Evolutionary conservation across 2,113 vertebrate genomes (phyloP).

Genomic region (Copsychus sechellarum): DNA sequence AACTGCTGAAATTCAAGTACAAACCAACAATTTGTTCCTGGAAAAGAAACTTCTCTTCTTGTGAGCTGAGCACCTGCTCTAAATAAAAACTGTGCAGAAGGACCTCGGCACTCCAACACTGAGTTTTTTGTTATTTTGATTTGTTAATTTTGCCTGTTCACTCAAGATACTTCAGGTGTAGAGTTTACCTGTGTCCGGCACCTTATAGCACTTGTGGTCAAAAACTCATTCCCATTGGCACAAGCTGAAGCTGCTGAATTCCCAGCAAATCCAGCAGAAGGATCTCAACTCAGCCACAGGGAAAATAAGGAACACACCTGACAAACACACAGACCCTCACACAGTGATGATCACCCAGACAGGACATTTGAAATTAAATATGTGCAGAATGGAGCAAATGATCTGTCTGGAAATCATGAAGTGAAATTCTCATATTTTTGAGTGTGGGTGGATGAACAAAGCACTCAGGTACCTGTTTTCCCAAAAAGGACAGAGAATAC

Average conservation of each 20-base stretch:
- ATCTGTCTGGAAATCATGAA: background rate
- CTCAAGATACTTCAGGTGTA: background rate
- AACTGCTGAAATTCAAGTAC: background rate
- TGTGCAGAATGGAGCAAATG: rapidly evolving
- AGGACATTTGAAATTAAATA: background rate
- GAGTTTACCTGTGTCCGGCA: background rate
- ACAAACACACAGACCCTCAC: background rate
- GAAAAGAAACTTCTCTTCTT: background rate
- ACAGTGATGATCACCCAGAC: rapidly evolving
- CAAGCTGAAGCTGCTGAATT: background rate
- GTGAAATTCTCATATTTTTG: background rate
- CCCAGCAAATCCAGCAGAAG: background rate
- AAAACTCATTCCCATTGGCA: background rate
- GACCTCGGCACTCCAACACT: background rate
- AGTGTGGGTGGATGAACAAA: background rate
- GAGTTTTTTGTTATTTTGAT: background rate
- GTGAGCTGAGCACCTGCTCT: background rate
- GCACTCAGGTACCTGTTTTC: background rate
- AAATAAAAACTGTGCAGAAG: background rate
- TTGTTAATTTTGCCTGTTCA: background rate
- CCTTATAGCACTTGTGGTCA: background rate
- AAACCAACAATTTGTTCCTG: background rate
- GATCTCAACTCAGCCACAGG: background rate
- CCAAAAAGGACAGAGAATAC: background rate
- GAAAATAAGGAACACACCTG: background rate